Conservation (phyloP, 2,888 invertebrate species). For the Metallyticus violacea region DNA sequence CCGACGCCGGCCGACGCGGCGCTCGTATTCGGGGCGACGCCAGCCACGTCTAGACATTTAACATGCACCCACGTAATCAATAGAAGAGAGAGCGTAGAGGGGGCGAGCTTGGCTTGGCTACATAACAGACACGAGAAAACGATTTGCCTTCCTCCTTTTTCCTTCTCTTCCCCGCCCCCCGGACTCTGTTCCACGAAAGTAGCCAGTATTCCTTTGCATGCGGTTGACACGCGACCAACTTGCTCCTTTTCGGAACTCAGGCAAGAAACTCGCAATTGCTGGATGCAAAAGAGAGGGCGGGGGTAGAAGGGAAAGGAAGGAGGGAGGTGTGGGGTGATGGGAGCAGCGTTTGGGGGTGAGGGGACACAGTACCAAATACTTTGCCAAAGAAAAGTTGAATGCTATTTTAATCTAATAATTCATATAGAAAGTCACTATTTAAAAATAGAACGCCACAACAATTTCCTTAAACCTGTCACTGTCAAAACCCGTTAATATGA, state of each 20-base stretch:
- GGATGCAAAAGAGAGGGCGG: neutral
- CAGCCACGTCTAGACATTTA: neutral
- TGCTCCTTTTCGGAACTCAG: neutral
- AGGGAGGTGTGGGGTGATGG: neutral
- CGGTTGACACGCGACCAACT: neutral
- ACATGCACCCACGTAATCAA: slow-evolving; percentile 28
- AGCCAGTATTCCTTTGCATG: neutral
- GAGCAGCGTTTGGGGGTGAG: neutral
- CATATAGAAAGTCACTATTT: too few species aligned
- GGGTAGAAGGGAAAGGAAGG: neutral
- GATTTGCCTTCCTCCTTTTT: neutral
- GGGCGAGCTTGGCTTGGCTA: neutral
- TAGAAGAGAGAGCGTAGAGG: neutral
- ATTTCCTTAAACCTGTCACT: too few species aligned
- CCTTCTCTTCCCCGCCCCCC: too few species aligned
- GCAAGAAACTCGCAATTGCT: neutral
- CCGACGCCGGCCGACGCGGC: neutral
- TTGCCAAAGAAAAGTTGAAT: neutral
- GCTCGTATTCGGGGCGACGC: neutral
- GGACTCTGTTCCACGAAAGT: neutral
- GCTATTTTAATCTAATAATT: too few species aligned
- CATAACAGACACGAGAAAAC: neutral
- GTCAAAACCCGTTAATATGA: too few species aligned
- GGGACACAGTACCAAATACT: neutral
- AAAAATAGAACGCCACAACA: too few species aligned